A percentile compares a stretch with the other conserved stretches of the same genome.
Conservation (phyloP, 2,888 invertebrate genomes). For the Zhuqinia jingwanae region DNA sequence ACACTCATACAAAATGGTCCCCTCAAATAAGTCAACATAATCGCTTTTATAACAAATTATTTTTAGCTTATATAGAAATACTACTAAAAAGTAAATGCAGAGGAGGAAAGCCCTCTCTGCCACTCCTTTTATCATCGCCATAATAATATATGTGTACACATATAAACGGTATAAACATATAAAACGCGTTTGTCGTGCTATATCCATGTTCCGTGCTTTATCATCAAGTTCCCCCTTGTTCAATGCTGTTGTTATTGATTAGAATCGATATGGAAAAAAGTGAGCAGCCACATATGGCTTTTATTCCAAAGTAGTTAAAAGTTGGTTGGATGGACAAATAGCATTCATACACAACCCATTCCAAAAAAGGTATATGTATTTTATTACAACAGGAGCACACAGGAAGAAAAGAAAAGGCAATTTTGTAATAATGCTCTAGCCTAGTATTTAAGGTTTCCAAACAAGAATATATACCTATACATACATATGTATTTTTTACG, state of each 20-base stretch:
- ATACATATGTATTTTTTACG: background rate
- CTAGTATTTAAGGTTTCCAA: constrained; percentile 34
- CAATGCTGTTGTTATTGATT: constrained; percentile 51
- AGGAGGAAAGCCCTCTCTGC: background rate
- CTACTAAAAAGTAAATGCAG: background rate
- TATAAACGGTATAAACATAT: too few species aligned
- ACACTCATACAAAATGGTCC: background rate
- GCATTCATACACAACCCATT: background rate
- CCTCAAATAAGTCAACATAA: background rate
- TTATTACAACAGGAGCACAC: background rate
- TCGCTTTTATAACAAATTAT: background rate
- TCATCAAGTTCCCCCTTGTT: background rate
- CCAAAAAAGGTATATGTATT: background rate
- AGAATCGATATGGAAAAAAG: constrained; percentile 48
- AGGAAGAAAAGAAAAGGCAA: background rate
- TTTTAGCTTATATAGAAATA: background rate
- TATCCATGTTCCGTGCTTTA: constrained; percentile 19
- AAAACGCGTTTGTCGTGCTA: constrained; percentile 1
- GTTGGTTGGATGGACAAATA: background rate
- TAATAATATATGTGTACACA: background rate
- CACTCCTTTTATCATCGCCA: constrained; percentile 32
- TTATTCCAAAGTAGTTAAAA: background rate
- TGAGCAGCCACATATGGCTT: constrained; percentile 31
- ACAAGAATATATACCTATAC: too few species aligned
- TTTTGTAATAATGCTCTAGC: background rate